phyloP scores from a whole-genome alignment of 2,888 invertebrate species.

The Andricus curvator region DNA sequence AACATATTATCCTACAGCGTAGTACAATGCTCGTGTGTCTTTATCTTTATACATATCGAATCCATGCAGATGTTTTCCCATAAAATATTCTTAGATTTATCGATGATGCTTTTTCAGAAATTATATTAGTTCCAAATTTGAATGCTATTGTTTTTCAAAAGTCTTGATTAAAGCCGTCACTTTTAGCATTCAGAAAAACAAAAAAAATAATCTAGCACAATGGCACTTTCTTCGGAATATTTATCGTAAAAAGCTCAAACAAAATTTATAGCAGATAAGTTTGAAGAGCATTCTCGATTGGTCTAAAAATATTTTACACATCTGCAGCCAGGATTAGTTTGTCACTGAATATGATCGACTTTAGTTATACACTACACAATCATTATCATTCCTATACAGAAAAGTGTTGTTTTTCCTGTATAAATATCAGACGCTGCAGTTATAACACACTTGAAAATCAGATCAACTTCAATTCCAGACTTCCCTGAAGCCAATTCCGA shows the following conservation, averaged over 20 bases:
- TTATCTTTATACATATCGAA: constrained; percentile 49
- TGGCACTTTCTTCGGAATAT: background rate
- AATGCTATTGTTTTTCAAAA: background rate
- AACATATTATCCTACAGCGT: constrained; percentile 76
- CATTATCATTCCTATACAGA: background rate
- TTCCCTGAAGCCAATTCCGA: background rate
- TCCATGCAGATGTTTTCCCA: background rate
- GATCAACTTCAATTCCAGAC: constrained; percentile 3
- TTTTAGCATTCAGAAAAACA: background rate
- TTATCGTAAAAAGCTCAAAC: background rate
- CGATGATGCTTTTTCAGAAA: background rate
- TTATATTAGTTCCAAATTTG: background rate
- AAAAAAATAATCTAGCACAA: background rate
- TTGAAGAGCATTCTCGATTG: background rate
- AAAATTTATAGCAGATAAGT: background rate
- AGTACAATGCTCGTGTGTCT: constrained; percentile 67
- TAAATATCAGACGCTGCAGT: background rate
- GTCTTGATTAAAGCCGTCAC: background rate
- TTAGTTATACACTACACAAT: background rate
- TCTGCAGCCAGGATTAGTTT: background rate
- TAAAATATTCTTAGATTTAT: constrained; percentile 1
- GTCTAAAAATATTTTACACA: constrained; percentile 6
- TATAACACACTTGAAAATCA: background rate
- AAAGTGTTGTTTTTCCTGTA: no score
- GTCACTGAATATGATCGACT: background rate